Evolutionary conservation across 64 coral and sea anemone genomes (phyloP).

Genomic region (Dendronephthya gigantea): DNA sequence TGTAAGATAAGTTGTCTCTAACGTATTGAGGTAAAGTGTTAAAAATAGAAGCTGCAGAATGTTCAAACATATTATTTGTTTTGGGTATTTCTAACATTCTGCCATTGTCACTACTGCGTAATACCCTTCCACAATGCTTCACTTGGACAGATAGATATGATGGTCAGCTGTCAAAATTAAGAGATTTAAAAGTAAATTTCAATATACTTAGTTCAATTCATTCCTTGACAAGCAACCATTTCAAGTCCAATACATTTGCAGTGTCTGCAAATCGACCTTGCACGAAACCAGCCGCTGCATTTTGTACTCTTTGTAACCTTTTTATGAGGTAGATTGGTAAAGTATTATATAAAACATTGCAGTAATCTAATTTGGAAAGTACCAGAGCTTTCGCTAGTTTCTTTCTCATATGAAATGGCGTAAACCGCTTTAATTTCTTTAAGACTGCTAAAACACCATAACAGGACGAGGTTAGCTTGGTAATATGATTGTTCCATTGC

Average conservation of each 20-base stretch:
- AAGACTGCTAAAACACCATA: constrained; percentile 12
- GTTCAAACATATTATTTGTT: not conserved
- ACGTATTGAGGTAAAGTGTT: not conserved
- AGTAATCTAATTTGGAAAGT: not conserved
- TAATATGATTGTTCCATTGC: constrained; percentile 30
- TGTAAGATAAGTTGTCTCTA: not conserved
- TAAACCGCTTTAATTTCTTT: not conserved
- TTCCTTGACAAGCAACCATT: not conserved
- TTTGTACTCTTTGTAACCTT: not conserved
- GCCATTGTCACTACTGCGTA: too few species aligned
- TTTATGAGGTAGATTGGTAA: not conserved
- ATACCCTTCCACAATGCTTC: too few species aligned
- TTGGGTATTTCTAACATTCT: too few species aligned
- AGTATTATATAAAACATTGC: not conserved
- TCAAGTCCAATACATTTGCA: not conserved
- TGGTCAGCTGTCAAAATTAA: constrained; percentile 19
- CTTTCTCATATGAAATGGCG: not conserved
- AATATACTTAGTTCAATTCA: not conserved
- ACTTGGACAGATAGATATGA: too few species aligned
- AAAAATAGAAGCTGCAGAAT: not conserved
- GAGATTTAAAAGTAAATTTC: not conserved
- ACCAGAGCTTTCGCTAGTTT: not conserved
- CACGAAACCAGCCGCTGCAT: not conserved
- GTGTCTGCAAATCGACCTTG: not conserved
- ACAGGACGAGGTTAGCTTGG: constrained; percentile 23